A percentile compares a stretch with the other conserved stretches of the same genome.
phyloP scores from a whole-genome alignment of 1,140 invertebrate genomes.

The Microplitis demolitor region DNA sequence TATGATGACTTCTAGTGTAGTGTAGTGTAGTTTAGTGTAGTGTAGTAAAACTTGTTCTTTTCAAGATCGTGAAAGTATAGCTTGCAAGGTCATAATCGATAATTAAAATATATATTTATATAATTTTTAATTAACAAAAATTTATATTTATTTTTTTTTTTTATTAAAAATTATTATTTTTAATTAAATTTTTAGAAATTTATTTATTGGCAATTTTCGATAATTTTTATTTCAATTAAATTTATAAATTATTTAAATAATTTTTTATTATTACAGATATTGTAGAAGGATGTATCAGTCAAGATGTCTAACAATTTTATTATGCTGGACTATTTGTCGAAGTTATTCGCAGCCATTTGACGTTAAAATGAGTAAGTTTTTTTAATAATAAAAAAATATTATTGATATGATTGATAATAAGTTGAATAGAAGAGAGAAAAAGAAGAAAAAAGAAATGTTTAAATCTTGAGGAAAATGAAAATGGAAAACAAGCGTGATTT shows the following conservation, averaged over 20 bases:
- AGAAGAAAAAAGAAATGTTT: background rate
- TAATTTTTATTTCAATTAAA: too few species aligned
- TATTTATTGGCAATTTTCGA: too few species aligned
- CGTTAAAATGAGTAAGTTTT: constrained; percentile 14
- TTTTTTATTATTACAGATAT: constrained; percentile 11
- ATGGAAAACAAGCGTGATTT: constrained; percentile 3
- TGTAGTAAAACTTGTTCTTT: background rate
- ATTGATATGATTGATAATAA: too few species aligned
- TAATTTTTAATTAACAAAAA: background rate
- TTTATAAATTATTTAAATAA: too few species aligned
- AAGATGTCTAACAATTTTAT: constrained; percentile 1
- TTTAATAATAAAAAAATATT: background rate
- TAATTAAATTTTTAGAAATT: too few species aligned
- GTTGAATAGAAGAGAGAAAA: background rate
- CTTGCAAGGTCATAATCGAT: constrained; percentile 12
- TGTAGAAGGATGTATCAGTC: background rate
- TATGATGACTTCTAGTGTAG: background rate
- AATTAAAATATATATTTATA: background rate
- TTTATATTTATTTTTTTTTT: background rate
- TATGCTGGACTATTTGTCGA: background rate
- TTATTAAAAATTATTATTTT: background rate
- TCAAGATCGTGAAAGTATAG: constrained; percentile 18
- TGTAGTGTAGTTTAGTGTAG: background rate
- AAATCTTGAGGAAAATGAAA: constrained; percentile 16
- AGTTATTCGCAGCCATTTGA: background rate